phyloP scores from a whole-genome alignment of 1,140 invertebrate species.

The Brachionus rubens region DNA sequence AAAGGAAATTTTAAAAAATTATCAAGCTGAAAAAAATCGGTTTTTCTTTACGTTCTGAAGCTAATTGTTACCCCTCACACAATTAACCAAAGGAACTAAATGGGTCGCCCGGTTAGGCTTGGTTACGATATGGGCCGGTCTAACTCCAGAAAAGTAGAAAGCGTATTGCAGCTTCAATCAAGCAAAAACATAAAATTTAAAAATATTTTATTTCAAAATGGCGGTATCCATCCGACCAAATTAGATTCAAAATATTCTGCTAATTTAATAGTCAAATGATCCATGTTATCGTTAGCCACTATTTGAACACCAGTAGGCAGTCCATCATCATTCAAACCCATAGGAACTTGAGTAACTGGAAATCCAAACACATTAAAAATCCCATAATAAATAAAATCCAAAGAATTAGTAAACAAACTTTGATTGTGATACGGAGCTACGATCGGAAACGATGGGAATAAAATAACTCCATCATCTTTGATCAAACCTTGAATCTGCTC shows the following conservation, averaged over 20 bases:
- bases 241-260: constrained; percentile 72
- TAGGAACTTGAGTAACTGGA: constrained; percentile 79
- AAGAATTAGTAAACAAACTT: constrained; percentile 70
- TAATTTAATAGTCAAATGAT: constrained; percentile 76
- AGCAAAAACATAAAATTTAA: too few relatives aligned
- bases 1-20: too few relatives aligned
- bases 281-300: constrained; percentile 72
- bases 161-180: too few relatives aligned
- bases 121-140: too few relatives aligned
- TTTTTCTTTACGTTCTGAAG: too few relatives aligned
- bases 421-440: constrained; percentile 81
- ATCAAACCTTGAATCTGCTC: constrained; percentile 52
- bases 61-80: too few relatives aligned
- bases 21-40: too few relatives aligned
- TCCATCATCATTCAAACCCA: constrained; percentile 78
- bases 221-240: constrained; percentile 33
- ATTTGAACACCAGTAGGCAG: constrained; percentile 84
- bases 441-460: constrained; percentile 77
- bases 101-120: too few relatives aligned
- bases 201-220: not conserved
- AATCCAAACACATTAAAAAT: constrained; percentile 81
- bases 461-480: constrained; percentile 72
- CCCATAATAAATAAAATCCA: constrained; percentile 82
- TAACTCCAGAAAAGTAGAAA: too few relatives aligned
- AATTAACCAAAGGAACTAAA: too few relatives aligned